A percentile compares a stretch with the other conserved stretches of the same genome.
These are phyloP conservation scores for Cettia cetti DNA, from an alignment of 2,113 vertebrate species.

Conservation along the genomic window DNA sequence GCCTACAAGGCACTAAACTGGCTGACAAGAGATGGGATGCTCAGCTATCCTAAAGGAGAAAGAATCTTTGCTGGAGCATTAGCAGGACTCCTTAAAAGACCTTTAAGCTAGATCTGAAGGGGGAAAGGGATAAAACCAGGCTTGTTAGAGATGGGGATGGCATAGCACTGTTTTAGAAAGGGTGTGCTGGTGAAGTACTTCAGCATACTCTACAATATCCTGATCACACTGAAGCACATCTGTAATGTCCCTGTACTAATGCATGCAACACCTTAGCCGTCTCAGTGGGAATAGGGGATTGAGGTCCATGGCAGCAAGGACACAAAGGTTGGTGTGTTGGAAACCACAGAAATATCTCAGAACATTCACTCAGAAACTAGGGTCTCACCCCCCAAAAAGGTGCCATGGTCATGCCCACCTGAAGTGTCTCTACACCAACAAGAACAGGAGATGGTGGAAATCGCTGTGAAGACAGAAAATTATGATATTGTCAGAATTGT, in stretches of 20 bases:
- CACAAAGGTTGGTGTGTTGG: not conserved
- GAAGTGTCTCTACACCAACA: not conserved
- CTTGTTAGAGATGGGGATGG: not conserved
- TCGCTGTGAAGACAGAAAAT: not conserved
- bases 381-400: not conserved
- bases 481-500: too few relatives aligned
- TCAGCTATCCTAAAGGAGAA: not conserved
- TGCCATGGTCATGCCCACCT: not conserved
- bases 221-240: not conserved
- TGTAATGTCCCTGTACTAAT: not conserved
- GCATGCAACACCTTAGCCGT: rapidly evolving
- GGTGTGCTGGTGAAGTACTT: not conserved
- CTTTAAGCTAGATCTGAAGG: not conserved
- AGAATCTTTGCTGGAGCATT: not conserved
- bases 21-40: rapidly evolving
- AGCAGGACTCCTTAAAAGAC: not conserved
- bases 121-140: not conserved
- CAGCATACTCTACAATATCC: not conserved
- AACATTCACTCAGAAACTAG: not conserved
- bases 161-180: not conserved
- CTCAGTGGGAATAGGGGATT: rapidly evolving
- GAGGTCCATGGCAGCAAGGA: not conserved
- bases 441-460: not conserved
- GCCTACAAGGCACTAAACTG: not conserved
- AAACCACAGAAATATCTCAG: not conserved